Evolutionary conservation across 2,113 vertebrate genomes (phyloP).

Genomic region (Bufo gargarizans): DNA sequence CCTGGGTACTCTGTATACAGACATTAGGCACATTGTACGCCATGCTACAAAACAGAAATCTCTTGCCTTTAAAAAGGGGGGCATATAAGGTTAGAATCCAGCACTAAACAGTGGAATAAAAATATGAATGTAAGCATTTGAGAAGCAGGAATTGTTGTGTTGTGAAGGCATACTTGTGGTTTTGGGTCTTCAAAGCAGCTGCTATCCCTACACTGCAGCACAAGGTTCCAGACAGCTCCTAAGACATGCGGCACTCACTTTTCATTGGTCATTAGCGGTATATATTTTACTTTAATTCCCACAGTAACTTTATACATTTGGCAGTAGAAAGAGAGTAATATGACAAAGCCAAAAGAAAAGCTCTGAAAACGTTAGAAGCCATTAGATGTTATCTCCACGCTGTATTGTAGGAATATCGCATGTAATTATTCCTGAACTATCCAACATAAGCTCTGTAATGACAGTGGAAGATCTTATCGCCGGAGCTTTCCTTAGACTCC

Average conservation of each 20-base stretch:
- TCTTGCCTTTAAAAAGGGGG: neutral
- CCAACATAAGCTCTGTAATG: neutral
- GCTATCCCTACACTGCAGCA: slow-evolving; percentile 33
- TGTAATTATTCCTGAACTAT: slow-evolving; percentile 12
- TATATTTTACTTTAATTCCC: slow-evolving; percentile 41
- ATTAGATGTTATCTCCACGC: slow-evolving; percentile 27
- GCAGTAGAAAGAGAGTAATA: slow-evolving; percentile 15
- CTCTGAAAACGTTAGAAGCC: slow-evolving; percentile 17
- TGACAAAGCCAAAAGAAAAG: slow-evolving; percentile 44
- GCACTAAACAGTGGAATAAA: slow-evolving; percentile 7
- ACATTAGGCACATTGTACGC: neutral
- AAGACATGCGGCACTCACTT: slow-evolving; percentile 20
- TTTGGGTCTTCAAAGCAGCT: slow-evolving; percentile 43
- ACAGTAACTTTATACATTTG: slow-evolving; percentile 48
- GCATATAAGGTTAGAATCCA: slow-evolving; percentile 27
- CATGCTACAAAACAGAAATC: neutral
- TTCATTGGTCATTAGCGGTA: slow-evolving; percentile 32
- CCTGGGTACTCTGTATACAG: neutral
- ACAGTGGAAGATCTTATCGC: neutral
- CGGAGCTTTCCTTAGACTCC: neutral
- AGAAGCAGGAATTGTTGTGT: slow-evolving; percentile 39
- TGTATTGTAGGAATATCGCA: neutral
- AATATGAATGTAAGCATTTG: slow-evolving; percentile 38
- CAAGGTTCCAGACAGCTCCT: slow-evolving; percentile 42
- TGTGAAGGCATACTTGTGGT: slow-evolving; percentile 47